Evolutionary conservation across 2,113 vertebrate species (phyloP).

Genomic region (Neofelis nebulosa): DNA sequence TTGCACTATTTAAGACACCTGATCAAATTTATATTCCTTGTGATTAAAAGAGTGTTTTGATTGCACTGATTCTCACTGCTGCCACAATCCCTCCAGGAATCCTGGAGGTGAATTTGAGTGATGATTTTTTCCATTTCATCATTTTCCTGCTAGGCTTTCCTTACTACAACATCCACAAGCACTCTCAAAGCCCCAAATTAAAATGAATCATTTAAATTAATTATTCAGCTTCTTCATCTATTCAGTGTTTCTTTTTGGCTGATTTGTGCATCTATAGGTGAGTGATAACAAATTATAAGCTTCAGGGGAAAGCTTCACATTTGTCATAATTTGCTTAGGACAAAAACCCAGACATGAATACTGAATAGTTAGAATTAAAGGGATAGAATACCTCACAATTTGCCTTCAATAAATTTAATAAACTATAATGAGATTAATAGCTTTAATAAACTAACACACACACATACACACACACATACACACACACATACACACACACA

Average conservation of each 20-base stretch:
- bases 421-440: background rate
- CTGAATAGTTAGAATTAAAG: background rate
- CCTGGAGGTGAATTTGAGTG: background rate
- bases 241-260: background rate
- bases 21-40: background rate
- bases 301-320: background rate
- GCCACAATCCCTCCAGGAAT: background rate
- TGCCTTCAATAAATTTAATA: background rate
- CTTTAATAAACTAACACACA: background rate
- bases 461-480: accelerated
- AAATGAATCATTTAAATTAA: conserved; percentile 6
- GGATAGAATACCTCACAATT: background rate
- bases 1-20: background rate
- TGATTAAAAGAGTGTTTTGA: background rate
- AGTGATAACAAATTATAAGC: background rate
- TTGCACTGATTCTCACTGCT: background rate
- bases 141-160: background rate
- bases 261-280: background rate
- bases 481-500: accelerated
- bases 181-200: background rate
- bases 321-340: conserved; percentile 7
- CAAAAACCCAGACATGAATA: background rate
- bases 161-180: background rate
- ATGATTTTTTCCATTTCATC: background rate
- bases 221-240: background rate